Conservation (phyloP, 2,888 invertebrate species). For the Diplazon laetatorius region DNA sequence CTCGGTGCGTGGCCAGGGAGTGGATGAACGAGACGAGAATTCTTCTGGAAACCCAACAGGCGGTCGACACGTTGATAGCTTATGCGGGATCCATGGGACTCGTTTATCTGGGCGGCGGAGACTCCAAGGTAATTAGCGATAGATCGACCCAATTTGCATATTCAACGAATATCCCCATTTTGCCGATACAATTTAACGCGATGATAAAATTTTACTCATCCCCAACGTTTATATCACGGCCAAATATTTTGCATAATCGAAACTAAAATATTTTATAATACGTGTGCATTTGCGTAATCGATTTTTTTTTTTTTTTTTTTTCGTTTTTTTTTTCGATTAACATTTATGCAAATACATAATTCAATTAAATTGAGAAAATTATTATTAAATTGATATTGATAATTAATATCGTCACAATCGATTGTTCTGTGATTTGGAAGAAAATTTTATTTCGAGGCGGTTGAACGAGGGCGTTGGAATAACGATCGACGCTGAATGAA, state of each 20-base stretch:
- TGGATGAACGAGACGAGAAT: constrained; percentile 94
- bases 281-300: background rate
- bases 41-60: constrained; percentile 94
- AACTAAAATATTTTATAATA: background rate
- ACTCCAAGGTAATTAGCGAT: constrained; percentile 72
- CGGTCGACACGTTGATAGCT: constrained; percentile 94
- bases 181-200: background rate
- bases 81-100: constrained; percentile 92
- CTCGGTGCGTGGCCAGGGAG: constrained; percentile 90
- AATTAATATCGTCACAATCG: no score
- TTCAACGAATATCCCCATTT: background rate
- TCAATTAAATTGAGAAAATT: background rate
- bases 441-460: no score
- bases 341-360: background rate
- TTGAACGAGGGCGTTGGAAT: no score
- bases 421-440: no score
- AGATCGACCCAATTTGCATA: constrained; percentile 27
- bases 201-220: background rate
- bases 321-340: background rate
- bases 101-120: constrained; percentile 81
- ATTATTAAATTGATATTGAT: background rate
- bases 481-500: no score
- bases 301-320: background rate
- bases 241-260: background rate
- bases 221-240: background rate